These are phyloP conservation scores for Folsomia manolachei DNA, from an alignment of 2,888 invertebrate species.

Conservation along the genomic window DNA sequence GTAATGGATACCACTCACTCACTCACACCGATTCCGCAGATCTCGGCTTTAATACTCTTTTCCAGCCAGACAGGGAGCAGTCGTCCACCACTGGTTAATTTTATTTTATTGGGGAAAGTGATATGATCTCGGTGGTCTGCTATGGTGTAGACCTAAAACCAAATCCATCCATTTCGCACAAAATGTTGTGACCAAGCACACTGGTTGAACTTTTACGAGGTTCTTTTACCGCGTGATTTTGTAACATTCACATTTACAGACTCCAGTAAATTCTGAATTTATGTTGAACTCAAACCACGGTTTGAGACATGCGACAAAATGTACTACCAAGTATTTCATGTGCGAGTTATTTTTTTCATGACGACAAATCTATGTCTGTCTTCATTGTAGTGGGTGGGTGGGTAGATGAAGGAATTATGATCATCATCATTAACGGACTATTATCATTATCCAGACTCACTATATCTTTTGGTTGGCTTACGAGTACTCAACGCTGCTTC, in stretches of 20 bases:
- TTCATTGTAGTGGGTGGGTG: background rate
- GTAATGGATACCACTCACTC: slow-evolving; percentile 3
- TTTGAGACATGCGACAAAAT: no score
- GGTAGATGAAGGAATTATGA: background rate
- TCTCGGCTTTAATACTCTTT: slow-evolving; percentile 5
- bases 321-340: no score
- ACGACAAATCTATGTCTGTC: background rate
- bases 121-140: background rate
- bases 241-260: background rate
- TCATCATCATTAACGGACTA: slow-evolving; percentile 9
- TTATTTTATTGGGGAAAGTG: background rate
- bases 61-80: background rate
- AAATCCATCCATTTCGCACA: background rate
- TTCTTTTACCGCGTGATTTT: background rate
- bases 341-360: background rate
- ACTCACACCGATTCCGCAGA: background rate
- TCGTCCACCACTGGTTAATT: background rate
- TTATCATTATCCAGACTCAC: background rate
- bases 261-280: background rate
- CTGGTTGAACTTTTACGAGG: background rate
- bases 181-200: background rate
- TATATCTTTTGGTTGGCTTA: background rate
- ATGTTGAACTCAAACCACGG: no score
- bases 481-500: background rate
- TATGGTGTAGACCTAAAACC: no score